Conservation (phyloP, 2,113 vertebrate species). For the Tupaia tana region DNA sequence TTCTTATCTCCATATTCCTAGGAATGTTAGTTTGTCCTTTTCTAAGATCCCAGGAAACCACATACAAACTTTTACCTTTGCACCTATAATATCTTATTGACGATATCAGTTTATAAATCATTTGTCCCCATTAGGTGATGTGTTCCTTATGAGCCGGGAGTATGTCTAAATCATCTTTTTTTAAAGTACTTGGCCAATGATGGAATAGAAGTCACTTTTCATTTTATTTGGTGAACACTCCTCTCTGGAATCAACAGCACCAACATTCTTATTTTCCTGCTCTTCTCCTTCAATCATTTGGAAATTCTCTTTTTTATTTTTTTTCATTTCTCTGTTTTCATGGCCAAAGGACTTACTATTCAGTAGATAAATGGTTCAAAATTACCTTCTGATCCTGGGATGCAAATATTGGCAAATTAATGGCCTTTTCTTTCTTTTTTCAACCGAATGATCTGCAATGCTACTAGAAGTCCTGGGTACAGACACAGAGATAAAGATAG, state of each 20-base stretch:
- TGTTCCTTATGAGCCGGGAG: neutral
- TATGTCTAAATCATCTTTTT: neutral
- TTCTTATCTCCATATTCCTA: neutral
- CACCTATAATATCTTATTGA: neutral
- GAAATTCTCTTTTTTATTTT: neutral
- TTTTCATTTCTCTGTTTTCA: slow-evolving; percentile 5
- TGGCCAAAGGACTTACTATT: neutral
- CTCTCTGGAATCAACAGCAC: neutral
- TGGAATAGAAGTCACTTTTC: neutral
- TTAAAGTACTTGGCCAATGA: neutral
- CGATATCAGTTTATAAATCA: neutral
- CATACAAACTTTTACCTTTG: neutral
- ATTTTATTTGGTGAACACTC: neutral
- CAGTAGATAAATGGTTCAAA: neutral
- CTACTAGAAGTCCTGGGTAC: neutral
- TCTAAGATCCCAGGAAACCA: neutral
- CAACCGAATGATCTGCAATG: neutral
- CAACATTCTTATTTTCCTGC: neutral
- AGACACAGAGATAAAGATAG: neutral
- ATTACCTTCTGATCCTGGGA: neutral
- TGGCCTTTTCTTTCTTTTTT: neutral
- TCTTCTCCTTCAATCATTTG: neutral
- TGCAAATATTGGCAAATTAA: neutral
- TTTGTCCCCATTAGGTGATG: neutral
- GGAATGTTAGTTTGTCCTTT: neutral